A percentile compares a stretch with the other conserved stretches of the same genome.
Evolutionary conservation across 1,140 invertebrate genomes (phyloP).

Genomic region (Mycetomoellerius zeteki): DNA sequence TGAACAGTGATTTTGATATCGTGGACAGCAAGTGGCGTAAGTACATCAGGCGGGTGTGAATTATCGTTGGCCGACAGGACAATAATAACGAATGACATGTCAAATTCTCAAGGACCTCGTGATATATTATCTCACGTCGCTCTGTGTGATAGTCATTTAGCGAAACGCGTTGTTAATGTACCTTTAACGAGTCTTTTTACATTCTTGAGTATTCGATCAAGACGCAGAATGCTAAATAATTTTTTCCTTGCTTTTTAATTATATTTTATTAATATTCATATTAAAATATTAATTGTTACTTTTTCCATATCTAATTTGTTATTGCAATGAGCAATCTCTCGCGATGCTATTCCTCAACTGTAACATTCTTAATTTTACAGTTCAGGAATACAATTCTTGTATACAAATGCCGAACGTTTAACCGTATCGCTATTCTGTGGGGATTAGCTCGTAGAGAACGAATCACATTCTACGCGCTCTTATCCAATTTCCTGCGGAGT

Average conservation of each 20-base stretch:
- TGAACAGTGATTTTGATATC: neutral
- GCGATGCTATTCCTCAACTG: neutral
- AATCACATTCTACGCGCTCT: conserved; percentile 58
- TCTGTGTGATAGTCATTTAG: conserved; percentile 40
- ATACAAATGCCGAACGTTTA: conserved; percentile 23
- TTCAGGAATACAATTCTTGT: neutral
- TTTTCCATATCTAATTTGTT: neutral
- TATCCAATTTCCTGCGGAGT: conserved; percentile 76
- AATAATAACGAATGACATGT: conserved; percentile 59
- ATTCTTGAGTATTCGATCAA: neutral
- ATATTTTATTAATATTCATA: neutral
- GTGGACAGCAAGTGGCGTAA: neutral
- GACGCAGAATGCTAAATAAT: conserved; percentile 2
- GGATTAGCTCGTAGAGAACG: conserved; percentile 20
- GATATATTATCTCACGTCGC: conserved; percentile 41
- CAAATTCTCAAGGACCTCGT: conserved; percentile 50
- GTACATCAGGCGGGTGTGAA: conserved; percentile 21
- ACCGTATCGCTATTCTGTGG: neutral
- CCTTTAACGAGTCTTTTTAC: conserved; percentile 33
- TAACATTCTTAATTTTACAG: neutral
- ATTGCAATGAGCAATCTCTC: neutral
- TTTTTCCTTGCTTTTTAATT: neutral
- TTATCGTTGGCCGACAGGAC: conserved; percentile 30
- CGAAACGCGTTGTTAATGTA: conserved; percentile 19
- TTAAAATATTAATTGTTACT: neutral